These are phyloP conservation scores for Laupala kohalensis DNA, from an alignment of 1,140 invertebrate species.

Conservation along the genomic window DNA sequence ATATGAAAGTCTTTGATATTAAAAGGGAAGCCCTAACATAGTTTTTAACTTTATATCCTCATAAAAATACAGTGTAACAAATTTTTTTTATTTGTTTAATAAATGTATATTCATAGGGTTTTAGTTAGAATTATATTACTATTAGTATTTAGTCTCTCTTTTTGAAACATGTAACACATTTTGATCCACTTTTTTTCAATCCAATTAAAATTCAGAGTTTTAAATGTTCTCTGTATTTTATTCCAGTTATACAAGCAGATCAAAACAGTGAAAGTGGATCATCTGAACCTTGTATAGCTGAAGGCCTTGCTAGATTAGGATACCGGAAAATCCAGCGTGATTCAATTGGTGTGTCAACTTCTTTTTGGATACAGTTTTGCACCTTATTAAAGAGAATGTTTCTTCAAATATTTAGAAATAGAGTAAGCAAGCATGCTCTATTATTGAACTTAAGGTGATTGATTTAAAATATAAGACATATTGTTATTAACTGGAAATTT, in stretches of 20 bases:
- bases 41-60: too few relatives aligned
- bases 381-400: constrained; percentile 25
- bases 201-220: too few relatives aligned
- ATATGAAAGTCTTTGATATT: too few relatives aligned
- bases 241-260: neutral
- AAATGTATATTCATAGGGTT: too few relatives aligned
- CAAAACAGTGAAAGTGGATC: neutral
- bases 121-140: too few relatives aligned
- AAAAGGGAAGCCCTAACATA: too few relatives aligned
- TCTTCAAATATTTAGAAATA: constrained; percentile 26
- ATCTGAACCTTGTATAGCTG: neutral
- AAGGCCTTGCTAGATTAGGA: neutral
- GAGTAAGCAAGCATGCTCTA: constrained; percentile 14
- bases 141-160: too few relatives aligned
- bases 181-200: too few relatives aligned
- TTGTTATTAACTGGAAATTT: neutral
- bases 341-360: constrained; percentile 17
- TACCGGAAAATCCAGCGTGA: neutral
- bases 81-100: too few relatives aligned
- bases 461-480: neutral
- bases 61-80: too few relatives aligned
- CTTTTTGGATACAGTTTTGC: constrained; percentile 25
- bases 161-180: too few relatives aligned
- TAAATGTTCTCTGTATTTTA: too few relatives aligned
- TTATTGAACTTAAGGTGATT: neutral